Conservation (phyloP, 1,140 invertebrate species). For the Catajapyx aquilonaris region DNA sequence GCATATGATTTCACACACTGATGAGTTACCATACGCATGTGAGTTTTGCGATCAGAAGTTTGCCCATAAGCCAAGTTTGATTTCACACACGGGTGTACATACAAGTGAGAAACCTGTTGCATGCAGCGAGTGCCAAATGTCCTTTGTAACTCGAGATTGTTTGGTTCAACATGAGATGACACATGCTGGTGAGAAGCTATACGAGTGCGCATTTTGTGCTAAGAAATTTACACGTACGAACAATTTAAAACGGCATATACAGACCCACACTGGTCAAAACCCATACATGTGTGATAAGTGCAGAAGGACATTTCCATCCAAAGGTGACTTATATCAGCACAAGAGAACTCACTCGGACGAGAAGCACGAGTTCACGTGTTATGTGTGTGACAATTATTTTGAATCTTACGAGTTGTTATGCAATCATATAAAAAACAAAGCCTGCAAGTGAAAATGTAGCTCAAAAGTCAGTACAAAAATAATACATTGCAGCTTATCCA, state of each 20-base stretch:
- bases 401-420: too few relatives aligned
- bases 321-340: neutral
- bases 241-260: neutral
- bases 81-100: too few relatives aligned
- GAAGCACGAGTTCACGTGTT: too few relatives aligned
- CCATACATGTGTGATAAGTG: conserved; percentile 1
- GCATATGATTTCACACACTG: too few relatives aligned
- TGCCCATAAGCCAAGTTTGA: too few relatives aligned
- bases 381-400: too few relatives aligned
- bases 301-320: neutral
- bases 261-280: neutral
- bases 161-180: neutral
- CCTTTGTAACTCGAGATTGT: neutral
- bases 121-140: neutral
- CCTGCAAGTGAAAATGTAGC: too few relatives aligned
- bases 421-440: too few relatives aligned
- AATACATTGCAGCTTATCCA: too few relatives aligned
- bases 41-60: too few relatives aligned
- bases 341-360: neutral
- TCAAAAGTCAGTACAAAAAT: too few relatives aligned
- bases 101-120: neutral
- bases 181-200: conserved; percentile 1
- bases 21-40: too few relatives aligned
- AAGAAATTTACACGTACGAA: neutral
- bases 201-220: neutral